These are phyloP conservation scores for Euwallacea fornicatus DNA, from an alignment of 1,140 invertebrate species.

Conservation along the genomic window DNA sequence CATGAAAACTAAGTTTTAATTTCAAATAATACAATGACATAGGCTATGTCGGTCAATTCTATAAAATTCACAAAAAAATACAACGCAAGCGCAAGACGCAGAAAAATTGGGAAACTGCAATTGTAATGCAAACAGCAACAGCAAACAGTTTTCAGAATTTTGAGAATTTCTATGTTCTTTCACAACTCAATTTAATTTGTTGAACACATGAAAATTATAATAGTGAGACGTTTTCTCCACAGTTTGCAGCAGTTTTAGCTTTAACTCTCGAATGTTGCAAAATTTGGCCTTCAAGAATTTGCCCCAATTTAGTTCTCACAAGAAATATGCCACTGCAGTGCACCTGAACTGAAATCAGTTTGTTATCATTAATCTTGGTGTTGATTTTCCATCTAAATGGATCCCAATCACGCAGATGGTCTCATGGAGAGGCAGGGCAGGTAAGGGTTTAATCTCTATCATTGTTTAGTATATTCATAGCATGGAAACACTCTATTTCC, in stretches of 20 bases:
- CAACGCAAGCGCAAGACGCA: conserved; percentile 8
- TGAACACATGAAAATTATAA: too few relatives aligned
- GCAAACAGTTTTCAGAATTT: neutral
- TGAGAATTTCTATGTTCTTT: neutral
- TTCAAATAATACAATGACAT: too few relatives aligned
- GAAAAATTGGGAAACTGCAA: neutral
- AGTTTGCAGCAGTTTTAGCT: neutral
- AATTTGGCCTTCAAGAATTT: neutral
- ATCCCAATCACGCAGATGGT: conserved; percentile 39
- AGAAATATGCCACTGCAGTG: too few relatives aligned
- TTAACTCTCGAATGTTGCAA: neutral
- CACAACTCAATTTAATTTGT: too few relatives aligned
- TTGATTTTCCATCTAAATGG: conserved; percentile 20
- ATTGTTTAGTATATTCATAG: conserved; percentile 1
- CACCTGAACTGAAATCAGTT: too few relatives aligned
- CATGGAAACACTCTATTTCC: neutral
- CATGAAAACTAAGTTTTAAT: too few relatives aligned
- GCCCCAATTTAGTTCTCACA: neutral
- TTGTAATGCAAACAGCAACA: neutral
- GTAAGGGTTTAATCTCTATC: conserved; percentile 27
- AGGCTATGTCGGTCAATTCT: too few relatives aligned
- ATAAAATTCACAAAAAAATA: neutral
- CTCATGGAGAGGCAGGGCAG: conserved; percentile 44
- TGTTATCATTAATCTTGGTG: neutral
- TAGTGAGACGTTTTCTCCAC: too few relatives aligned